Percentiles rank a stretch among this genome's conserved stretches.
Conservation (phyloP, 2,113 vertebrate species). For the Sisor rabdophorus region DNA sequence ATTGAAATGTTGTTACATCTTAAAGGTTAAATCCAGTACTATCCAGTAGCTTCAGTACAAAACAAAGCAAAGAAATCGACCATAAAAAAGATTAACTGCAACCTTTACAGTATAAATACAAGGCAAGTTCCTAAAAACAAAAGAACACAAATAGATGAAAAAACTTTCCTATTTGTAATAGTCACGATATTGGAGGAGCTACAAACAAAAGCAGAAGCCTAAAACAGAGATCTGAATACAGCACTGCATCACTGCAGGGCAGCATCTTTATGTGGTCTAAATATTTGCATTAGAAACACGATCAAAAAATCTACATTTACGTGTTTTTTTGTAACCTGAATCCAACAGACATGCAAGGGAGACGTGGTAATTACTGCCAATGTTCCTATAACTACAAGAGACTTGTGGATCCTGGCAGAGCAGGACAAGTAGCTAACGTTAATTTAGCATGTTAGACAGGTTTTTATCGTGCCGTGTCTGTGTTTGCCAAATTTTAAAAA, state of each 20-base stretch:
- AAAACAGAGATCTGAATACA: slow-evolving; percentile 28
- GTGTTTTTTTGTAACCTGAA: background rate
- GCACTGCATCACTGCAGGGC: background rate
- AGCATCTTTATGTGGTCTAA: background rate
- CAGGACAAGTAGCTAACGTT: background rate
- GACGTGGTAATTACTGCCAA: slow-evolving; percentile 1
- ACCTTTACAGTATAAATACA: slow-evolving; percentile 52
- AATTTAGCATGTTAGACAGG: background rate
- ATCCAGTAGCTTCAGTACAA: no score
- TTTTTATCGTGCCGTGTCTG: background rate
- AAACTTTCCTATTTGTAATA: slow-evolving; percentile 56
- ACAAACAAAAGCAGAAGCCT: slow-evolving; percentile 52
- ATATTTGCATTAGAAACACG: background rate
- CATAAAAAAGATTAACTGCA: slow-evolving; percentile 30
- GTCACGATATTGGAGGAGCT: slow-evolving; percentile 48
- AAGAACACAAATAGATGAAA: slow-evolving; percentile 57
- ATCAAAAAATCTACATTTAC: background rate
- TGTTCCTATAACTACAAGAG: background rate
- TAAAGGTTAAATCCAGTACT: no score
- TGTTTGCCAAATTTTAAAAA: background rate
- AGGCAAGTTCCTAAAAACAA: slow-evolving; percentile 52
- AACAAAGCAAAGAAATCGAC: slow-evolving; percentile 7
- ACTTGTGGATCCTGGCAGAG: background rate
- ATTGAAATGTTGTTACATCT: no score
- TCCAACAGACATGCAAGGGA: background rate